Base-by-base conservation (phyloP, 2,888 invertebrate species). In the Plutella xylostella region DNA sequence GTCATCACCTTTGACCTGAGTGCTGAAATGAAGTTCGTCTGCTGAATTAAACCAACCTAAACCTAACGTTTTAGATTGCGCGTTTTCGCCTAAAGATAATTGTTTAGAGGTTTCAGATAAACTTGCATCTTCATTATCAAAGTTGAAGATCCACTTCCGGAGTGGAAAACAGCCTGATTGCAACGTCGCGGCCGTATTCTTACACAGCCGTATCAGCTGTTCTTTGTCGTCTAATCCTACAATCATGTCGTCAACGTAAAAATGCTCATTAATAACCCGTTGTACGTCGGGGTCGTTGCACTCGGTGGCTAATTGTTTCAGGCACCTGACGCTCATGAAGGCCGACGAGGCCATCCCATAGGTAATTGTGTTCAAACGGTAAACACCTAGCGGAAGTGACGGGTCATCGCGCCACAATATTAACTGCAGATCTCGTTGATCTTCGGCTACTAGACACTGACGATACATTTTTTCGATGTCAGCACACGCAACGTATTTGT, bases 391-490 rank as follows among this genome's bases (percentile, higher is more conserved):
- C 5, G 35, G 35, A 9, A 17, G 15, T 4, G 35, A 17, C 6
- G 35, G 35, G 5, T 35, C 35, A 17, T 35, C 35, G 17, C 35
- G 17, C 35, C 35, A 35, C 5, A 35, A n/a, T 4, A 35, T 35
- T 6, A 35, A 7, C 18, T 35, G 35, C 4, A 35, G 18, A 35
- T 35, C 18, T 4, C 35, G 35, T 17, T 17, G 18, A 5, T 35
- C 18, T 18, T 35, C 18, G 2, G 11, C 2, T 42, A 34, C 17
- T 22, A 46, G 30, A 39, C 41, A 25, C 17, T 51, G 48, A 7
- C 48, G 34, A 15, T 48, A 50, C 46, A 50, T 48, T 43, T 50
- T 48, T 20, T 44, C 45, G 3, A 50, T 30, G 28, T 48, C 46
- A 3, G 46, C 48, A 19, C 42, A 42, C 1, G 39, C 44, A 14